Evolutionary conservation across 2,888 invertebrate genomes (phyloP).

Genomic region (Marasmarcha lunaedactyla): DNA sequence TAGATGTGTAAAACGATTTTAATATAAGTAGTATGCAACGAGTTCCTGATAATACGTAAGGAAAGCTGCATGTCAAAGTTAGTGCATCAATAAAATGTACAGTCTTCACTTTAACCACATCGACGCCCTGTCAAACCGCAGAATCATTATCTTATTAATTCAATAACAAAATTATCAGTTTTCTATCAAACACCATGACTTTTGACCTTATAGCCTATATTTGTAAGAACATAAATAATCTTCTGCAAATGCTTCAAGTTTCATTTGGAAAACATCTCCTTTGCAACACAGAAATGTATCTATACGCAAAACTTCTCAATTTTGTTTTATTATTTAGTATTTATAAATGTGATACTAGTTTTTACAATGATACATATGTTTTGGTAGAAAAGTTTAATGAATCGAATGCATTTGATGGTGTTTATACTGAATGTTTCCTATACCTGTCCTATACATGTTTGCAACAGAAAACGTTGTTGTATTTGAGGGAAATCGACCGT

Average conservation of each 20-base stretch:
- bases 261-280: slow-evolving; percentile 31
- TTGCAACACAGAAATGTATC: slow-evolving; percentile 27
- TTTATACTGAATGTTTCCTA: slow-evolving; percentile 67
- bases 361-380: slow-evolving; percentile 4
- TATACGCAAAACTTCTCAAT: slow-evolving; percentile 19
- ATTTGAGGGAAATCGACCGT: slow-evolving; percentile 63
- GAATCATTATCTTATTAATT: background rate
- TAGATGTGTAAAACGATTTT: no score
- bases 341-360: slow-evolving; percentile 11
- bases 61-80: no score
- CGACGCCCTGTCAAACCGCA: background rate
- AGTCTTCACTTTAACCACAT: no score
- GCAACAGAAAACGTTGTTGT: slow-evolving; percentile 67
- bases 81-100: no score
- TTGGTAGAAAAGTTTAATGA: slow-evolving; percentile 14
- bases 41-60: no score
- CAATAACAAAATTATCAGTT: background rate
- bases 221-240: slow-evolving; percentile 55
- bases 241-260: slow-evolving; percentile 21
- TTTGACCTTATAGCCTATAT: slow-evolving; percentile 46
- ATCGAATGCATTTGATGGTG: slow-evolving; percentile 53
- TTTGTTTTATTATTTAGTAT: slow-evolving; percentile 16
- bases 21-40: no score
- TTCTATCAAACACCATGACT: slow-evolving; percentile 24
- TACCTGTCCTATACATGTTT: slow-evolving; percentile 69